Percentiles rank a stretch among this genome's conserved stretches.
Conservation (phyloP, 2,797 vertebrate genomes). For the Darevskia nairensis region DNA sequence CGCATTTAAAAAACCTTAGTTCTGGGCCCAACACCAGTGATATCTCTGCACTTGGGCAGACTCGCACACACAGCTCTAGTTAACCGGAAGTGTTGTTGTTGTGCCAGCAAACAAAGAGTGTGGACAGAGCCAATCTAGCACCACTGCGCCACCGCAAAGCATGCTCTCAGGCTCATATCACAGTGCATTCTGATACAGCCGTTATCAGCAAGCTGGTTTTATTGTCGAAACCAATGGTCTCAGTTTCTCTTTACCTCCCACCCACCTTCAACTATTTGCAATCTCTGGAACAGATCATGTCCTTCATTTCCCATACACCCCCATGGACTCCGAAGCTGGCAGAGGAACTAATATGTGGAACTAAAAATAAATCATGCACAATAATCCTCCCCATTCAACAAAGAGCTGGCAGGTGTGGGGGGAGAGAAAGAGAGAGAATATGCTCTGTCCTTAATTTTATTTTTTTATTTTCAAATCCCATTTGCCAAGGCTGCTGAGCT, state of each 20-base stretch:
- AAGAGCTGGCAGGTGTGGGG: background rate
- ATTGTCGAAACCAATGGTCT: background rate
- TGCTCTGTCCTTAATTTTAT: accelerated
- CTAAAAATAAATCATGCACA: background rate
- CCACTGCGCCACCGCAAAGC: background rate
- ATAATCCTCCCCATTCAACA: accelerated
- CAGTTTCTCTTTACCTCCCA: background rate
- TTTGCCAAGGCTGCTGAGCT: background rate
- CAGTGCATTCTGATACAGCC: background rate
- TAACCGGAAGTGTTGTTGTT: background rate
- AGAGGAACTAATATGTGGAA: background rate
- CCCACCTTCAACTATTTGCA: background rate
- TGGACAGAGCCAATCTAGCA: background rate
- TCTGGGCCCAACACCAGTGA: too few species aligned
- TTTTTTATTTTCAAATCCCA: background rate
- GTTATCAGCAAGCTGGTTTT: background rate
- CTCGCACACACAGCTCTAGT: background rate
- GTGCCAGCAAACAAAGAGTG: too few species aligned
- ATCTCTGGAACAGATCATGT: background rate
- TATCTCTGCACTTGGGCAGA: background rate
- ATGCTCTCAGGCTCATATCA: too few species aligned
- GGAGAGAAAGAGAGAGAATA: background rate
- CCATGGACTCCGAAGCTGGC: background rate
- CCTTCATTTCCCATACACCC: background rate
- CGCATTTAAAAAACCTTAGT: background rate